Evolutionary conservation across 1,140 invertebrate genomes (phyloP).

Genomic region (Andrena cerasifolii): DNA sequence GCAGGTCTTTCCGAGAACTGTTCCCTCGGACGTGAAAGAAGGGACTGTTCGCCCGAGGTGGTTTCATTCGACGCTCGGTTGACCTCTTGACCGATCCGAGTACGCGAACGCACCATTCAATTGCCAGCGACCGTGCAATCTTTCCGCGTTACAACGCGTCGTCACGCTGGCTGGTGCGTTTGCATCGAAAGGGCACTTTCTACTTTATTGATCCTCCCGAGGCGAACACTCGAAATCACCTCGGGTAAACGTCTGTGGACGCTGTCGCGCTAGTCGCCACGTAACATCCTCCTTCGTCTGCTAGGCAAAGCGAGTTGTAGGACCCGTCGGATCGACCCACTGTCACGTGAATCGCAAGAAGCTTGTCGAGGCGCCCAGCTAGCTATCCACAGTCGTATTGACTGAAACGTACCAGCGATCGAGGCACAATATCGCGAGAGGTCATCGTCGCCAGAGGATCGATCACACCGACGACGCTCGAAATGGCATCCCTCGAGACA

Average conservation of each 20-base stretch:
- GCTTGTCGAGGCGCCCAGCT: too few species aligned
- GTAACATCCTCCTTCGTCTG: background rate
- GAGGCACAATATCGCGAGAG: constrained; percentile 28
- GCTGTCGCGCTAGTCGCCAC: background rate
- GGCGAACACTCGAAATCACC: background rate
- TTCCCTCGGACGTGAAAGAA: background rate
- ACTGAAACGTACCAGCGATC: constrained; percentile 50
- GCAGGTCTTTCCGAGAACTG: too few species aligned
- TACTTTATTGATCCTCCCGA: constrained; percentile 36
- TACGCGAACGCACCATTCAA: background rate
- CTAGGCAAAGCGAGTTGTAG: too few species aligned
- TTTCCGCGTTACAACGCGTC: background rate
- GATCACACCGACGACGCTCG: constrained; percentile 26
- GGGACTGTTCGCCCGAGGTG: background rate
- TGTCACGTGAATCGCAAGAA: too few species aligned
- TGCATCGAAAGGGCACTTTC: constrained; percentile 49
- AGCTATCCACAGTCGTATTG: too few species aligned
- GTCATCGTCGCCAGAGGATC: constrained; percentile 39
- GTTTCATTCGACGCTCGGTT: background rate
- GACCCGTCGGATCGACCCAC: too few species aligned
- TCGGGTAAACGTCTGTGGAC: too few species aligned
- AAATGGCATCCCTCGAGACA: constrained; percentile 39
- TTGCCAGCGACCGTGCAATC: background rate
- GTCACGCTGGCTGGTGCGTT: constrained; percentile 13
- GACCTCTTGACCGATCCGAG: constrained; percentile 42